phyloP scores from a whole-genome alignment of 2,888 invertebrate species.

The Linyphia triangularis region DNA sequence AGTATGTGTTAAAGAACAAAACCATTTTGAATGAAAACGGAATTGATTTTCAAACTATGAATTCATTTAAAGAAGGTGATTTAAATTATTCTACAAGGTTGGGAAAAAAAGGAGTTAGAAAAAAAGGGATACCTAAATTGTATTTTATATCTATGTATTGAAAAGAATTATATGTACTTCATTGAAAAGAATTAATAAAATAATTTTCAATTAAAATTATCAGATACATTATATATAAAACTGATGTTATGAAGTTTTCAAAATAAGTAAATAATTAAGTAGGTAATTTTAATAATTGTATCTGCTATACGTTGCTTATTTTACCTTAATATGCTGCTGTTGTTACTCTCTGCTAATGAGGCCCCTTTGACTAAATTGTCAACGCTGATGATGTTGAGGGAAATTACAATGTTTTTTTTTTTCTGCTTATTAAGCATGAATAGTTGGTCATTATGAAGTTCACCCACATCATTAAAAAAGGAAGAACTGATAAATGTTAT shows the following conservation, averaged over 20 bases:
- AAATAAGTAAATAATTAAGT: neutral
- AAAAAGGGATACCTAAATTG: too few relatives aligned
- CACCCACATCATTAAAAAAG: neutral
- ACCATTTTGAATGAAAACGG: too few relatives aligned
- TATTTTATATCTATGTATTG: too few relatives aligned
- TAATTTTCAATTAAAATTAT: too few relatives aligned
- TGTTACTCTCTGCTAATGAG: neutral
- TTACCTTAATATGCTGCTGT: neutral
- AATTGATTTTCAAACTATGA: too few relatives aligned
- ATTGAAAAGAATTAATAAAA: too few relatives aligned
- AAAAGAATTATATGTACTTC: too few relatives aligned
- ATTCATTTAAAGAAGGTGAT: too few relatives aligned
- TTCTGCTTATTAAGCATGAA: slow-evolving; percentile 3
- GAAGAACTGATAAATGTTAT: neutral
- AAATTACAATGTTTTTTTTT: neutral
- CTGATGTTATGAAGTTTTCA: neutral
- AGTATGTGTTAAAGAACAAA: too few relatives aligned
- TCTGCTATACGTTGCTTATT: neutral
- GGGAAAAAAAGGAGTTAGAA: too few relatives aligned
- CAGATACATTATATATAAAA: too few relatives aligned
- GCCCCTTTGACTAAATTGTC: neutral
- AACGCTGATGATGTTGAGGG: neutral
- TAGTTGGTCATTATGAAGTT: neutral
- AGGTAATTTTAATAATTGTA: neutral
- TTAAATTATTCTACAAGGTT: too few relatives aligned